These are phyloP conservation scores for Anticlea derivata DNA, from an alignment of 2,888 invertebrate species.

Conservation along the genomic window DNA sequence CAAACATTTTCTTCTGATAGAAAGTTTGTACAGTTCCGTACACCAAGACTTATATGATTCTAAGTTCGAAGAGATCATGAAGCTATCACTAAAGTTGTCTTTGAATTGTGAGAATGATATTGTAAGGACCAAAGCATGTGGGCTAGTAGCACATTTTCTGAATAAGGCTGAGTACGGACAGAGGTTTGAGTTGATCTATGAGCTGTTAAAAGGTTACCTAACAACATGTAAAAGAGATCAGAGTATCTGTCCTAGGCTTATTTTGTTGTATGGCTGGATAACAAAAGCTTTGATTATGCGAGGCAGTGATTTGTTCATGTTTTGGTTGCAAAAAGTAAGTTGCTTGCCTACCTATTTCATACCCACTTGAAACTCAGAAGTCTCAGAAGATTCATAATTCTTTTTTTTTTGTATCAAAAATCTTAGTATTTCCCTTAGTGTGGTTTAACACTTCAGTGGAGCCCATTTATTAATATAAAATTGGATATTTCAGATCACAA, in stretches of 20 bases:
- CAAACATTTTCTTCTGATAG: slow-evolving; percentile 66
- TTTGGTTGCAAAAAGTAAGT: slow-evolving; percentile 73
- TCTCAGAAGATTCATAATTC: no score
- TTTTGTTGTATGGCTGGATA: slow-evolving; percentile 71
- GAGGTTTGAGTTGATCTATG: slow-evolving; percentile 68
- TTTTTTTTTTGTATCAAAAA: no score
- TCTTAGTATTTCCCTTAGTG: no score
- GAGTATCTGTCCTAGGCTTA: slow-evolving; percentile 53
- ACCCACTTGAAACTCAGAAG: no score
- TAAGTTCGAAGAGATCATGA: slow-evolving; percentile 61
- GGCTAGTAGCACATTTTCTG: slow-evolving; percentile 82
- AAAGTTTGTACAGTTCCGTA: slow-evolving; percentile 79
- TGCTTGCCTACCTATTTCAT: no score
- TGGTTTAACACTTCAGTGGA: no score
- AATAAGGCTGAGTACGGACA: slow-evolving; percentile 81
- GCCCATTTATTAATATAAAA: not conserved
- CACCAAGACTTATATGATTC: slow-evolving; percentile 62
- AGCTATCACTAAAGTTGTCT: slow-evolving; percentile 59
- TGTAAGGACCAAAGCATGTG: slow-evolving; percentile 69
- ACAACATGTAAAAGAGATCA: slow-evolving; percentile 46
- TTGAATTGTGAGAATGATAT: slow-evolving; percentile 56
- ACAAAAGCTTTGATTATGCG: slow-evolving; percentile 69
- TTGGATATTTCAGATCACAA: slow-evolving; percentile 57
- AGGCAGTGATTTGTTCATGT: slow-evolving; percentile 62
- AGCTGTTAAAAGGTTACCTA: slow-evolving; percentile 55